Evolutionary conservation across 2,113 vertebrate genomes (phyloP).

Genomic region (Rhineura floridana): DNA sequence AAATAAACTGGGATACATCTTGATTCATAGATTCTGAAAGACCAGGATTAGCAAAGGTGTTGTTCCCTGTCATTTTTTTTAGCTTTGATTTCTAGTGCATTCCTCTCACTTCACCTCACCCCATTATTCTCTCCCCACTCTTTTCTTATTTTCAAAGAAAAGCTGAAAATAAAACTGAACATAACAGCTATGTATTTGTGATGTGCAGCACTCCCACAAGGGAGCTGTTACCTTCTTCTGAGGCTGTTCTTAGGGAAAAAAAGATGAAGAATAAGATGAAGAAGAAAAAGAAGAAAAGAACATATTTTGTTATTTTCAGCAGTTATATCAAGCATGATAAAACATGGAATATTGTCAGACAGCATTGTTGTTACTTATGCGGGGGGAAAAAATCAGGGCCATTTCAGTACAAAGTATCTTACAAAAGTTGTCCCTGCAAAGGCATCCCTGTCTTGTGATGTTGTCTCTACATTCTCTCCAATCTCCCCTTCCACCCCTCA

Average conservation of each 20-base stretch:
- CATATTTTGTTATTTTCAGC: slow-evolving; percentile 28
- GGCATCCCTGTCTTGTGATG: background rate
- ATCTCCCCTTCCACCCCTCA: too few species aligned
- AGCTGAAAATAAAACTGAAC: slow-evolving; percentile 48
- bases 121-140: too few species aligned
- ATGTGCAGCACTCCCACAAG: slow-evolving; percentile 26
- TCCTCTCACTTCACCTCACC: background rate
- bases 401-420: slow-evolving; percentile 37
- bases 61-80: background rate
- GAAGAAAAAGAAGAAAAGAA: background rate
- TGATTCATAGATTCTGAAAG: background rate
- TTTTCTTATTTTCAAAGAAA: slow-evolving; percentile 20
- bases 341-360: slow-evolving; percentile 31
- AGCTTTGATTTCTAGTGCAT: background rate
- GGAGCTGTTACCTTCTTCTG: slow-evolving; percentile 16
- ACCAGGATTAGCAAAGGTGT: background rate
- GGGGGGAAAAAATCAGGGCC: slow-evolving; percentile 8
- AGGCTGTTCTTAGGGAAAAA: slow-evolving; percentile 13
- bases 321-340: slow-evolving; percentile 35
- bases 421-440: slow-evolving; percentile 37
- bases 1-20: too few species aligned
- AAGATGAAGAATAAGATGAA: background rate
- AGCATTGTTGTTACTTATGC: slow-evolving; percentile 30
- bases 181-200: slow-evolving; percentile 38
- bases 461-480: background rate